phyloP scores from a whole-genome alignment of 2,888 invertebrate genomes.

The Drosophila affinis region DNA sequence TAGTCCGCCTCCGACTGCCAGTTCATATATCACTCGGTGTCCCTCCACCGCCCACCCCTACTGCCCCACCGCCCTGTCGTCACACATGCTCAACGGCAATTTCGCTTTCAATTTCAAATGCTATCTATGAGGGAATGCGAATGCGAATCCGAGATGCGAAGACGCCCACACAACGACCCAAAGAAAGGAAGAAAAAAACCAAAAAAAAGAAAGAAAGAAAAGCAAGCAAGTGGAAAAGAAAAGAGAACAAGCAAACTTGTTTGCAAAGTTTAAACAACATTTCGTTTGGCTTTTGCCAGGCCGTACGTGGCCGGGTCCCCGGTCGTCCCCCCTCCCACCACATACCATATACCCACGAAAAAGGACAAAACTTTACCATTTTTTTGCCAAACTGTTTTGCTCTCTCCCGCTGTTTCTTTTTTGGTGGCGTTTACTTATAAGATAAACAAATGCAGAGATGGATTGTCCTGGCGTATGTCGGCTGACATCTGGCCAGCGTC shows the following conservation, averaged over 20 bases:
- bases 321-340: slow-evolving; percentile 10
- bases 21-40: slow-evolving; percentile 76
- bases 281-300: slow-evolving; percentile 60
- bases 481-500: slow-evolving; percentile 70
- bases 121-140: slow-evolving; percentile 71
- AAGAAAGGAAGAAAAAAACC: slow-evolving; percentile 14
- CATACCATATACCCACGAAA: not conserved
- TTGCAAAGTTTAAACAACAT: slow-evolving; percentile 80
- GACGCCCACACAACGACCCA: slow-evolving; percentile 31
- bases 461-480: slow-evolving; percentile 72
- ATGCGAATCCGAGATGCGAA: slow-evolving; percentile 17
- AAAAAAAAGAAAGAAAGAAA: slow-evolving; percentile 23
- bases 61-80: slow-evolving; percentile 54
- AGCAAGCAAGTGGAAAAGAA: slow-evolving; percentile 45
- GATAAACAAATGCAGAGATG: slow-evolving; percentile 78
- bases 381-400: slow-evolving; percentile 14
- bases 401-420: slow-evolving; percentile 19
- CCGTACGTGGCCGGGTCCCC: slow-evolving; percentile 54
- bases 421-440: slow-evolving; percentile 66
- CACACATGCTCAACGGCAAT: slow-evolving; percentile 78
- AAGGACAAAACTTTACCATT: slow-evolving; percentile 44
- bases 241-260: slow-evolving; percentile 70
- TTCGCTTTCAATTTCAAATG: slow-evolving; percentile 81
- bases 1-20: slow-evolving; percentile 53
- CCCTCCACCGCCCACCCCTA: slow-evolving; percentile 1